Evolutionary conservation across 92 coral and sea anemone species (phyloP).

Genomic region (Epizoanthus ramosus): DNA sequence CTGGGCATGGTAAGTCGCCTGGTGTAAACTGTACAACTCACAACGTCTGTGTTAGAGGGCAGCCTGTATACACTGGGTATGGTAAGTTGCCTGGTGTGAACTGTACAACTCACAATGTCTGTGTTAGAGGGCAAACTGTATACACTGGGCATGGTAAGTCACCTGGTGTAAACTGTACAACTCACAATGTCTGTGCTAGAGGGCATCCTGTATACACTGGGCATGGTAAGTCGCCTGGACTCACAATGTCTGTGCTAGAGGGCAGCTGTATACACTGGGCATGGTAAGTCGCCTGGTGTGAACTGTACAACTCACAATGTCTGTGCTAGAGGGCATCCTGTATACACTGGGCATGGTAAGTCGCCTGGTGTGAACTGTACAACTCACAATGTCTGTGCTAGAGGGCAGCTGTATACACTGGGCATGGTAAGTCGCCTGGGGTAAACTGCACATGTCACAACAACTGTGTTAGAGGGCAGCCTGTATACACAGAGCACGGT

Average conservation of each 20-base stretch:
- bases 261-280: conserved; percentile 73
- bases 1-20: conserved; percentile 76
- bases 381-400: conserved; percentile 64
- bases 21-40: conserved; percentile 56
- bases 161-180: conserved; percentile 42
- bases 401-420: conserved; percentile 66
- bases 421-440: conserved; percentile 67
- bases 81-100: conserved; percentile 59
- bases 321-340: conserved; percentile 66
- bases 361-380: conserved; percentile 32
- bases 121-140: conserved; percentile 65
- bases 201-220: conserved; percentile 71
- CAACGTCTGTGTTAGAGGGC: conserved; percentile 64
- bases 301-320: conserved; percentile 62
- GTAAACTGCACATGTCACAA: conserved; percentile 51
- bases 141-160: conserved; percentile 78
- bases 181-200: conserved; percentile 63
- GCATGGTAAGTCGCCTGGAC: conserved; percentile 63
- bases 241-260: conserved; percentile 66
- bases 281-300: conserved; percentile 64
- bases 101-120: conserved; percentile 66
- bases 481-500: conserved; percentile 85
- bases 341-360: conserved; percentile 80
- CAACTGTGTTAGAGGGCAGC: conserved; percentile 66
- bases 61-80: conserved; percentile 74